Evolutionary conservation across 2,888 invertebrate species (phyloP), one percentile per base, ranked within the genome.

Genomic region (Pegoplata infirma): DNA sequence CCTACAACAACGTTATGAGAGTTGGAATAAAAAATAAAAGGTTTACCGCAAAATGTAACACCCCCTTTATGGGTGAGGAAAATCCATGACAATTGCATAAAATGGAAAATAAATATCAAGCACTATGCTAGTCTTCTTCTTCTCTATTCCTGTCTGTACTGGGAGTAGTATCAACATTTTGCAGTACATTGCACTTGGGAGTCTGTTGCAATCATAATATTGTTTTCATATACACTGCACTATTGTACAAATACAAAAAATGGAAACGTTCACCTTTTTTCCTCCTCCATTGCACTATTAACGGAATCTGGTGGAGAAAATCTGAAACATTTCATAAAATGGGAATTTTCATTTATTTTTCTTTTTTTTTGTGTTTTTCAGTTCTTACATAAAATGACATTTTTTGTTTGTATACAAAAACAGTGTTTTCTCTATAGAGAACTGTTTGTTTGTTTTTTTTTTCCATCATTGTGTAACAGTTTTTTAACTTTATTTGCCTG

Each of bases 181-280:
- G 53, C 51, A 67, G 76, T 71, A 25, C 53, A 71, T 76, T 76
- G 76, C 76, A 55, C 76, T 47, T 59, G 66, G 66, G 76, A 76
- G 71, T 67, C 61, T 61, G 32, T 59, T 55, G 47, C 53, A 55
- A 51, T 32, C 32, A 10, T 3, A 32, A 32, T 32, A 32, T 32
- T 32, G 32, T 10, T 32, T 32, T 32, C 32, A 32, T 32, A 12
- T 32, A 32, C 28, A 32, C 8, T 32, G 12, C 47, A 47, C 21
- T 23, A 14, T 2, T 49, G 12, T 44, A 21, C 49, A 58, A 10
- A 56, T n/a, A 16, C 28, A 59, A 44, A 74, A 74, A 21, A 58
- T 32, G 16, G 19, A 74, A 66, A 53, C 58, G 59, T 53, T 53
- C 5, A 32, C 59, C 32, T 46, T 59, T 53, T 66, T 53, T n/a